These are phyloP conservation scores for Ophion ellenae DNA, from an alignment of 2,888 invertebrate genomes.

Conservation along the genomic window DNA sequence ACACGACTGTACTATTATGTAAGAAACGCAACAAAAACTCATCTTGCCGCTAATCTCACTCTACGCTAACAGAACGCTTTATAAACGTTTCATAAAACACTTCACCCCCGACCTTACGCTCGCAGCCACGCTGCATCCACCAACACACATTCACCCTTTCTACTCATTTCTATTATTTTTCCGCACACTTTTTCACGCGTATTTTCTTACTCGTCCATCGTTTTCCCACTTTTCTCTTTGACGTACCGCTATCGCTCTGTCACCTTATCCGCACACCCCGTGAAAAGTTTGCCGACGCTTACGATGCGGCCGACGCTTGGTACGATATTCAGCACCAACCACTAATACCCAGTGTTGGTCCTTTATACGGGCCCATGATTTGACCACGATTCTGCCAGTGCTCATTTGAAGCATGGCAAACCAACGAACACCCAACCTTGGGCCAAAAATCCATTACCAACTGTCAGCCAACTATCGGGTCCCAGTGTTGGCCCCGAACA, in stretches of 20 bases:
- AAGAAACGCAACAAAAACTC: constrained; percentile 55
- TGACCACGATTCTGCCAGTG: too few species aligned
- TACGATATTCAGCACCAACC: too few species aligned
- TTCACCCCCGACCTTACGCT: constrained; percentile 55
- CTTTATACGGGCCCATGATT: too few species aligned
- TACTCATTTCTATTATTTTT: constrained; percentile 45
- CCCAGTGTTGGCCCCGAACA: too few species aligned
- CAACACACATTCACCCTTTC: constrained; percentile 56
- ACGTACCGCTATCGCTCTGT: constrained; percentile 33
- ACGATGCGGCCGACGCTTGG: too few species aligned
- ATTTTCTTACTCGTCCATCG: constrained; percentile 54
- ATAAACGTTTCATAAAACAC: constrained; percentile 65
- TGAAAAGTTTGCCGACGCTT: too few species aligned
- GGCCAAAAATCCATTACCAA: too few species aligned
- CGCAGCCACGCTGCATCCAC: constrained; percentile 55
- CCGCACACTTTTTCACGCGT: constrained; percentile 65
- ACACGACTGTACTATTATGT: not conserved
- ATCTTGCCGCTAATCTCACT: constrained; percentile 49
- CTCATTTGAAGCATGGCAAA: too few species aligned
- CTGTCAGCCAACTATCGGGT: too few species aligned
- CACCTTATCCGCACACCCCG: constrained; percentile 29
- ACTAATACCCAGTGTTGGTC: too few species aligned
- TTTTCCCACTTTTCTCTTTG: constrained; percentile 45
- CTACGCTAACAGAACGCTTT: constrained; percentile 59
- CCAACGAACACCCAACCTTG: too few species aligned